Conservation (phyloP, 2,797 vertebrate genomes). For the Lacerta agilis region DNA sequence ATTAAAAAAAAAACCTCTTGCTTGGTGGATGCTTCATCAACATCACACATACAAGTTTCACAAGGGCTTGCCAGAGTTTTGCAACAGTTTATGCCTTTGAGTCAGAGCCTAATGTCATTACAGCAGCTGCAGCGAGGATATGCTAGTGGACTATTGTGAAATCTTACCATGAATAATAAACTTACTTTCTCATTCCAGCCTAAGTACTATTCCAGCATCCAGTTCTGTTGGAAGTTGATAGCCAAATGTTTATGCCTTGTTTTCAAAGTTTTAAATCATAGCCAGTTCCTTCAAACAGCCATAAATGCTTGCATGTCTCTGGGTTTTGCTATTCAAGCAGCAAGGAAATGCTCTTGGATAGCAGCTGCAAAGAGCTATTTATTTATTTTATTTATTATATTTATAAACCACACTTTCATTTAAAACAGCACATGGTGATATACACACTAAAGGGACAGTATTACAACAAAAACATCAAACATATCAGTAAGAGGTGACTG, state of each 20-base stretch:
- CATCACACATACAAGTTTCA: conserved; percentile 30
- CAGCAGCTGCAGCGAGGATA: conserved; percentile 65
- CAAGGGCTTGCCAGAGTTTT: conserved; percentile 54
- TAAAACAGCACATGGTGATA: no score
- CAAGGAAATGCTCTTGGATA: neutral
- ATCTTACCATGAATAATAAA: conserved; percentile 61
- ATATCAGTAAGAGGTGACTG: no score
- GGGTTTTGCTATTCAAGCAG: neutral
- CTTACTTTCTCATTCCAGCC: conserved; percentile 7
- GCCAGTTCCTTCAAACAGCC: neutral
- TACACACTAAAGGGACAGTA: no score
- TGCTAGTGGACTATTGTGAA: conserved; percentile 66
- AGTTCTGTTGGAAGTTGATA: neutral
- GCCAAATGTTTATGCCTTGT: neutral
- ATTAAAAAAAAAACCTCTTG: neutral
- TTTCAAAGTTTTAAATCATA: neutral
- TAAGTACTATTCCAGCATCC: neutral
- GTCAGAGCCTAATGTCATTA: conserved; percentile 28
- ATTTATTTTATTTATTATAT: no score
- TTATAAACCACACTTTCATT: no score
- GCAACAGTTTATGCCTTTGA: conserved; percentile 28
- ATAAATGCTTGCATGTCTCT: neutral
- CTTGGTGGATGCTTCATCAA: conserved; percentile 37
- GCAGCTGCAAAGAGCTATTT: neutral
- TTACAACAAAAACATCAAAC: no score